Evolutionary conservation across 1,140 invertebrate genomes (phyloP), one percentile per base, ranked within the genome.

Genomic region (Goniozus legneri): DNA sequence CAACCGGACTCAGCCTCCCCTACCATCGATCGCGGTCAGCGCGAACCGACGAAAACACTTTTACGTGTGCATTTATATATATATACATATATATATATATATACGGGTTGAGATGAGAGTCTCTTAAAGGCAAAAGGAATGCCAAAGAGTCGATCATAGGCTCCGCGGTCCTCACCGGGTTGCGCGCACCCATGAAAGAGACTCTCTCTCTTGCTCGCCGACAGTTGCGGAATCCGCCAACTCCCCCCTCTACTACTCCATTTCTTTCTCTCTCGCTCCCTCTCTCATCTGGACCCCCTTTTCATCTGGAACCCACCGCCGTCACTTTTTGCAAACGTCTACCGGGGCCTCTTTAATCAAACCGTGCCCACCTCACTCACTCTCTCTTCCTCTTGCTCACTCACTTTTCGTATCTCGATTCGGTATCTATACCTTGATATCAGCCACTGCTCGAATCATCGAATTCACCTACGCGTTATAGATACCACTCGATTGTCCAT

Each of bases 121-220:
- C 62, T 64, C 50, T 64, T 58, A 63, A 67, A 64, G 62, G 50
- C 59, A 61, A 59, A 59, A 69, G 67, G 71, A 72, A 71, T 73
- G 65, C 57, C 62, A 64, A n/a, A n/a, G 63, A 48, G 44, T 60
- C 65, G 70, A 69, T 74, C 70, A 71, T 73, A 72, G 64, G 65
- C 71, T 62, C 62, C 55, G n/a, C n/a, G 31, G 44, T 64, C 61
- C n/a, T n/a, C n/a, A n/a, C n/a, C n/a, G n/a, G 4, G 24, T 63
- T 64, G 59, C 52, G 64, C 50, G 31, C 44, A 38, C n/a, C 56
- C 62, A 49, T 62, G 60, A 64, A 68, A 71, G 64, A 57, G 51
- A 39, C 24, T 27, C 24, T 6, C 4, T 6, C 4, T 27, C 47
- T 50, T 49, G 57, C 56, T 59, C n/a, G 49, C 56, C 54, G 58